Evolutionary conservation across 2,113 vertebrate species (phyloP).

Genomic region (Colistium nudipinnis): DNA sequence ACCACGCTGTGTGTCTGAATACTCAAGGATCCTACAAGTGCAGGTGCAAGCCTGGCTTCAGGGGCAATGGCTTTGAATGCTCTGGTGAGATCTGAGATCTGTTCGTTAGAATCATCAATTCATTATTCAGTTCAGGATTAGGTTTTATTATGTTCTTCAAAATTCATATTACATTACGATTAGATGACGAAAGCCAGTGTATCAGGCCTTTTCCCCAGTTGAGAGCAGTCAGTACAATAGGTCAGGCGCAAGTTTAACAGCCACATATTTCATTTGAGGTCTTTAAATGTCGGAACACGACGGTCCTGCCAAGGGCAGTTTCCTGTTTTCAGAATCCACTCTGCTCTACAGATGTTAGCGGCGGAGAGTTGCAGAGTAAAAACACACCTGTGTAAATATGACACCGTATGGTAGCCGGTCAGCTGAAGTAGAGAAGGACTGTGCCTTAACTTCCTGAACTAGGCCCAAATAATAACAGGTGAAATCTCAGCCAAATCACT

Average conservation of each 20-base stretch:
- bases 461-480: conserved; percentile 38
- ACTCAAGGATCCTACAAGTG: conserved; percentile 92
- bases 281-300: conserved; percentile 42
- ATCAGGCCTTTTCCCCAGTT: conserved; percentile 4
- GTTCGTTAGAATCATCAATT: conserved; percentile 16
- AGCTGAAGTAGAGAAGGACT: conserved; percentile 34
- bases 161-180: not conserved
- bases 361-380: conserved; percentile 55
- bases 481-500: conserved; percentile 30
- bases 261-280: conserved; percentile 54
- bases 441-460: conserved; percentile 35
- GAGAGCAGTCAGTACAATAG: conserved; percentile 1
- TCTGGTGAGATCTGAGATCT: conserved; percentile 82
- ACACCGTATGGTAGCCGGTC: conserved; percentile 28
- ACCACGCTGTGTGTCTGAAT: conserved; percentile 90
- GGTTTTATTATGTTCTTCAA: conserved; percentile 2
- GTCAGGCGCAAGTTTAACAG: conserved; percentile 37
- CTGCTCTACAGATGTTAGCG: conserved; percentile 53
- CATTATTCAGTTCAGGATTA: conserved; percentile 7
- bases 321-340: conserved; percentile 62
- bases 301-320: conserved; percentile 52
- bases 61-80: conserved; percentile 89
- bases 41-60: conserved; percentile 91
- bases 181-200: conserved; percentile 6
- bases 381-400: conserved; percentile 76